Conservation (phyloP, 2,888 invertebrate species). For the Platerodrilus igneus region DNA sequence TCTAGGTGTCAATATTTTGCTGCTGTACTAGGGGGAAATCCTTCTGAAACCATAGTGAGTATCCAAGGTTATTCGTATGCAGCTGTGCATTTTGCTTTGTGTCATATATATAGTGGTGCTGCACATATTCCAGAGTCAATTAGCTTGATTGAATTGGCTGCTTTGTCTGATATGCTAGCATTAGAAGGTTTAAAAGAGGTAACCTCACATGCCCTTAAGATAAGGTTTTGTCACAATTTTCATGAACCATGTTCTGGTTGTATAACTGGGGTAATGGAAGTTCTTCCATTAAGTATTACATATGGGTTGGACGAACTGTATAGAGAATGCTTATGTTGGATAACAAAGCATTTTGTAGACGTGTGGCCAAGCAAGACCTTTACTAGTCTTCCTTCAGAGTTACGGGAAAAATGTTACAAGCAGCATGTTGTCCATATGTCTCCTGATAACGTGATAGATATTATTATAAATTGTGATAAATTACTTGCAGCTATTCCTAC, state of each 20-base stretch:
- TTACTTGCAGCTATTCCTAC: slow-evolving; percentile 70
- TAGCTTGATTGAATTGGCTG: slow-evolving; percentile 80
- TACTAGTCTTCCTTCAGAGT: slow-evolving; percentile 75
- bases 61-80: slow-evolving; percentile 56
- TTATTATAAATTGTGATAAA: slow-evolving; percentile 80
- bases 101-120: slow-evolving; percentile 92
- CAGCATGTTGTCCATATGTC: slow-evolving; percentile 77
- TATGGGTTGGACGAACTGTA: slow-evolving; percentile 86
- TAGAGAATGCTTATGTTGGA: slow-evolving; percentile 81
- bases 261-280: slow-evolving; percentile 80
- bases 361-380: slow-evolving; percentile 92
- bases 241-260: slow-evolving; percentile 91
- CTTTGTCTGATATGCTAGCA: slow-evolving; percentile 84
- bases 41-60: slow-evolving; percentile 8
- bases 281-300: slow-evolving; percentile 77
- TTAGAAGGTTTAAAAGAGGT: slow-evolving; percentile 90
- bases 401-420: slow-evolving; percentile 78
- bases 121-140: slow-evolving; percentile 83
- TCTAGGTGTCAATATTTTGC: slow-evolving; percentile 92
- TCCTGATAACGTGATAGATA: slow-evolving; percentile 75
- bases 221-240: slow-evolving; percentile 85
- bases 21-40: slow-evolving; percentile 81
- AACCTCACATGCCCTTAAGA: slow-evolving; percentile 79
- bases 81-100: slow-evolving; percentile 84
- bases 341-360: slow-evolving; percentile 77